These are phyloP conservation scores for Mythimna vitellina DNA, from an alignment of 2,888 invertebrate species.

Conservation along the genomic window DNA sequence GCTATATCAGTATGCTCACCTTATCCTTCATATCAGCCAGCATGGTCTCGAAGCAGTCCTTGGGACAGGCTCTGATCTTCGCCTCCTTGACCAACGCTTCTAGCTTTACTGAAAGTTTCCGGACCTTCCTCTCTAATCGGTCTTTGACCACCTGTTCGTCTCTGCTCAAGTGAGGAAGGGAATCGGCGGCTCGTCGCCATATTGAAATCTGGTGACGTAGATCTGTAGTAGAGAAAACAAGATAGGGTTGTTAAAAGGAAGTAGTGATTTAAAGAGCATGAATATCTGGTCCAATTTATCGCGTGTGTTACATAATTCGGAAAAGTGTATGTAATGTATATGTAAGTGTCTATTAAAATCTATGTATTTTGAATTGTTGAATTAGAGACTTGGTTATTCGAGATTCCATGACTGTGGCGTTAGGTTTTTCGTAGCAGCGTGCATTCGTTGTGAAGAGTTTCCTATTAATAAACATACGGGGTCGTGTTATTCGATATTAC, in stretches of 20 bases:
- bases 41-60: constrained; percentile 92
- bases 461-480: too few relatives aligned
- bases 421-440: too few relatives aligned
- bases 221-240: constrained; percentile 86
- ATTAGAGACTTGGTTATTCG: too few relatives aligned
- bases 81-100: constrained; percentile 73
- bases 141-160: constrained; percentile 95
- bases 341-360: too few relatives aligned
- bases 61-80: constrained; percentile 81
- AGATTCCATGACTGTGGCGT: too few relatives aligned
- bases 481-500: too few relatives aligned
- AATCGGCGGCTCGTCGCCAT: constrained; percentile 95
- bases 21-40: constrained; percentile 93
- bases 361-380: too few relatives aligned
- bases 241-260: neutral
- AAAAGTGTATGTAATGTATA: too few relatives aligned
- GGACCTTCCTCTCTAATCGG: constrained; percentile 93
- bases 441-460: too few relatives aligned
- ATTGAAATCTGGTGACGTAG: constrained; percentile 95
- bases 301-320: too few relatives aligned
- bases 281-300: too few relatives aligned
- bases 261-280: neutral
- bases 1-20: constrained; percentile 74
- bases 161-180: constrained; percentile 94
- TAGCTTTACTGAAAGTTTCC: constrained; percentile 89